Evolutionary conservation across 2,888 invertebrate species (phyloP).

Genomic region (Hemaris fuciformis): DNA sequence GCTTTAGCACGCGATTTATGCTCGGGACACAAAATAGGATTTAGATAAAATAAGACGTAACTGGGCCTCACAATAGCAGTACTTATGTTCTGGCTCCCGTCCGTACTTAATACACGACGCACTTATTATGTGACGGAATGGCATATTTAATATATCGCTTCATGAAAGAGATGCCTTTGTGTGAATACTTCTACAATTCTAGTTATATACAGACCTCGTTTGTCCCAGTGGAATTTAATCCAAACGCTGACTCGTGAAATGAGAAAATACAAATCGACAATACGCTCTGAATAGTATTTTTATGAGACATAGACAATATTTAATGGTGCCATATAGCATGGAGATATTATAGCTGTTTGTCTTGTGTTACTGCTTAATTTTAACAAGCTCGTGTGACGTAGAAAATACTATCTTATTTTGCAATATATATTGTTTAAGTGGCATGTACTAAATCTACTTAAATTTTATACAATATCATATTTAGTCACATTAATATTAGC

Average conservation of each 20-base stretch:
- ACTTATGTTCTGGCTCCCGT: slow-evolving; percentile 44
- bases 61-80: slow-evolving; percentile 51
- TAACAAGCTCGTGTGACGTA: not conserved
- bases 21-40: slow-evolving; percentile 77
- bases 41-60: slow-evolving; percentile 74
- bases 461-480: too few relatives aligned
- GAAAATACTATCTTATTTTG: not conserved
- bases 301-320: not conserved
- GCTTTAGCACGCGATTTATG: slow-evolving; percentile 76
- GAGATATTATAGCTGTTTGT: not conserved
- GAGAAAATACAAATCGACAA: not conserved
- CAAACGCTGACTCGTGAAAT: not conserved
- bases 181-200: not conserved
- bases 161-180: not conserved
- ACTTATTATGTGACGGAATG: slow-evolving; percentile 46
- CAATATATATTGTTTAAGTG: not conserved
- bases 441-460: too few relatives aligned
- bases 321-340: not conserved
- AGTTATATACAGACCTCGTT: not conserved
- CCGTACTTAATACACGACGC: slow-evolving; percentile 52
- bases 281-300: not conserved
- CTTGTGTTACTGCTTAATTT: not conserved
- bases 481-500: too few relatives aligned
- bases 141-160: slow-evolving; percentile 13
- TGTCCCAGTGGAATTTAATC: not conserved